Base-by-base conservation (phyloP, 1,140 invertebrate genomes). In the Philopotamus ludificatus region DNA sequence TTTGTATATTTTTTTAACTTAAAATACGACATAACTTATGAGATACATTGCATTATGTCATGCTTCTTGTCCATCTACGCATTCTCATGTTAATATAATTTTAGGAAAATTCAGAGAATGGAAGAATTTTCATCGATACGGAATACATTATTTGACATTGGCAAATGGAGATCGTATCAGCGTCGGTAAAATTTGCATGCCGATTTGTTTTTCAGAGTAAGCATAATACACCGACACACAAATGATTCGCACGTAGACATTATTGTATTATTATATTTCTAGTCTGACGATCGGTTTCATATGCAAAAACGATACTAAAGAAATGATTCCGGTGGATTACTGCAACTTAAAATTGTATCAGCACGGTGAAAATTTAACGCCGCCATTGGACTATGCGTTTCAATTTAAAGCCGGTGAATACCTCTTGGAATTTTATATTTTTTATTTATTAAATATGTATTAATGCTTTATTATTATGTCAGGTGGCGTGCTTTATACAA, bases 241-340 rank as follows among this genome's bases (percentile, higher is more conserved):
- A n/a, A n/a, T n/a, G n/a, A n/a, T n/a, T n/a, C n/a, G n/a, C n/a
- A n/a, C n/a, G n/a, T n/a, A n/a, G n/a, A n/a, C 12, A 9, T 23
- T 23, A 21, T n/a, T 16, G 23, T 23, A 53, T 7, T 53, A 53
- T n/a, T 47, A 9, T 12, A 47, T 12, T 47, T 47, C 15, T 47
- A 89, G 87, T 64, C 71, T 89, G 25, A 84, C 84, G 42, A 77
- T 89, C 42, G 89, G 89, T 16, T 89, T 87, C 73, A 72, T 88
- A 8, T 86, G 85, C 71, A 78, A 79, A 22, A 79, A 82, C 4
- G 74, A 79, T 22, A 76, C 81, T 39, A 83, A 84, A 26, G 76
- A 74, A 51, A 79, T 87, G 25, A 77, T 82, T 55, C 73, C 83
- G 0, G 74, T 89, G 2, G 75, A 80, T 21, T 79, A 71, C 20